Conservation (phyloP, 2,113 vertebrate species). For the Etheostoma spectabile region DNA sequence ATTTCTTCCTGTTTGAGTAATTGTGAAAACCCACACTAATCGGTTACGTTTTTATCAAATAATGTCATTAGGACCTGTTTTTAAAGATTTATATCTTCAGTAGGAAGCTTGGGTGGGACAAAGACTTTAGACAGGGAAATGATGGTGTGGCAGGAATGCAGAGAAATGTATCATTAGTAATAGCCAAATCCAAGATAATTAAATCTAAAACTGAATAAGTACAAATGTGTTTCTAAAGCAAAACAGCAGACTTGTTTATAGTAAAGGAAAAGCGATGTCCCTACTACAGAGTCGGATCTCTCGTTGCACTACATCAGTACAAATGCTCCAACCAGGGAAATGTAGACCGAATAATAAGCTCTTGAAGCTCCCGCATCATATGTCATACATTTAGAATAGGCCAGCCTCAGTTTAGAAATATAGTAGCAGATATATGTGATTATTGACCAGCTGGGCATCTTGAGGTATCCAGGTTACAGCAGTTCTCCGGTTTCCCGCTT, state of each 20-base stretch:
- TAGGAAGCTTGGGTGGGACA: background rate
- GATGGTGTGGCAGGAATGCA: background rate
- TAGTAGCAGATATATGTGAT: background rate
- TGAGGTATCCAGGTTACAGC: constrained; percentile 10
- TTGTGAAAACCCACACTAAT: too few species aligned
- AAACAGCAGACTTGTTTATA: background rate
- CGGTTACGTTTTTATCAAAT: background rate
- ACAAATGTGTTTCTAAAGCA: background rate
- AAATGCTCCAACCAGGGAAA: background rate
- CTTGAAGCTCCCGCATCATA: background rate
- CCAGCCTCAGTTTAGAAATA: background rate
- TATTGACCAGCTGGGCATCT: background rate
- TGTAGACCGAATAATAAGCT: background rate
- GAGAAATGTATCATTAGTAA: background rate
- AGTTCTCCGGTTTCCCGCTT: constrained; percentile 20
- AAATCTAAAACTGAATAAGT: background rate
- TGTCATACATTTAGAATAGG: background rate
- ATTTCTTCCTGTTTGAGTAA: background rate
- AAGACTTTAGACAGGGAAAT: too few species aligned
- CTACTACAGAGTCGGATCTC: background rate
- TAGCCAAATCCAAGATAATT: background rate
- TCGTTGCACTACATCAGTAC: background rate
- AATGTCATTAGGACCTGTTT: background rate
- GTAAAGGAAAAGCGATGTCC: background rate
- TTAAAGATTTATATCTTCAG: background rate